phyloP scores from a whole-genome alignment of 2,888 invertebrate genomes.

The Mystacides longicornis region DNA sequence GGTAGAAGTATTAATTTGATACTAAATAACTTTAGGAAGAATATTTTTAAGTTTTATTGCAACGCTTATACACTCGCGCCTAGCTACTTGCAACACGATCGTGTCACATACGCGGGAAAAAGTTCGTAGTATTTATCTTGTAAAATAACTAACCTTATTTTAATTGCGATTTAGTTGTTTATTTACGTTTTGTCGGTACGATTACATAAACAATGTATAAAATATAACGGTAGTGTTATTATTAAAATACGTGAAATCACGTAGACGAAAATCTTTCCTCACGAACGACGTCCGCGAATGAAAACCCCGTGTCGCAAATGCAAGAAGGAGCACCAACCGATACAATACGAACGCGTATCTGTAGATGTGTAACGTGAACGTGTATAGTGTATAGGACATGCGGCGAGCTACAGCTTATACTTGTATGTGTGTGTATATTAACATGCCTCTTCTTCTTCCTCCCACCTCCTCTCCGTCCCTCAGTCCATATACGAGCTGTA shows the following conservation, averaged over 20 bases:
- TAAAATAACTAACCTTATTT: no score
- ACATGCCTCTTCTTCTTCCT: conserved; percentile 5
- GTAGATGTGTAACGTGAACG: not conserved
- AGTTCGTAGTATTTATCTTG: not conserved
- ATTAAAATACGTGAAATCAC: not conserved
- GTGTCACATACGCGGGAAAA: conserved; percentile 2
- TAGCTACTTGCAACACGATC: no score
- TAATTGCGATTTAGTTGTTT: no score
- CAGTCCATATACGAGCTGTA: not conserved
- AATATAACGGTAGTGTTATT: not conserved
- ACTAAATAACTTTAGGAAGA: no score
- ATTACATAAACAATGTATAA: no score
- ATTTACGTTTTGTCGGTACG: not conserved
- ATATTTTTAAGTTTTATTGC: no score
- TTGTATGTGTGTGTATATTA: no score
- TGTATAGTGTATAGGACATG: conserved; percentile 30
- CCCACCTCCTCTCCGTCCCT: not conserved
- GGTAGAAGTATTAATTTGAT: no score
- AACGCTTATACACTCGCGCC: no score
- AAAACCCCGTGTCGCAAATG: conserved; percentile 29
- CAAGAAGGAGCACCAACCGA: conserved; percentile 9
- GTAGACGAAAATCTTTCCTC: conserved; percentile 6
- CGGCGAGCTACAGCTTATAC: conserved; percentile 15
- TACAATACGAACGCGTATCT: not conserved
- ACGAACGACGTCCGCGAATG: conserved; percentile 17